Evolutionary conservation across 1,140 invertebrate genomes (phyloP), one percentile per base, ranked within the genome.

Genomic region (Panonychus citri): DNA sequence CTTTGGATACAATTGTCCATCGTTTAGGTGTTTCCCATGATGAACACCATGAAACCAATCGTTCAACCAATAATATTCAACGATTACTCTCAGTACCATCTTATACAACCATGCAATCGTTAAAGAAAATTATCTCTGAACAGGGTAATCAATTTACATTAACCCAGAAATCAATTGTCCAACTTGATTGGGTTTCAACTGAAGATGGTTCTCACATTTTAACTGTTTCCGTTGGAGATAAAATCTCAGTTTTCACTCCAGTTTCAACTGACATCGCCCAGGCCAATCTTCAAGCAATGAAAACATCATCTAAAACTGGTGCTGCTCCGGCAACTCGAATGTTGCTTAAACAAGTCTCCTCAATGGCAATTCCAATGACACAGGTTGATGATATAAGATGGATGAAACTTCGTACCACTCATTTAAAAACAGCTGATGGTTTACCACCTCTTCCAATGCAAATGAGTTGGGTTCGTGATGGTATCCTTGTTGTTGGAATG

Each of bases 161-260:
- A 1, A 85, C 83, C 0, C 73, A 74, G 61, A 74, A 74, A 62
- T 74, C 74, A 54, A 62, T 74, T 21, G 86, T 97, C 1, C 88
- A 94, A 66, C 69, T 99, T 30, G 94, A 97, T 71, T 99, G 94
- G 94, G 91, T 96, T 3, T 95, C 91, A 0, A 93, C 93, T 61
- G 93, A 98, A 67, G 93, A 99, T 70, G 94, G 94, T 3, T 90
- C 88, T 0, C 93, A 98, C 70, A 89, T 98, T 62, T 70, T 99
- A 8, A 97, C 94, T 0, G 88, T 97, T 0, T 90, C 83, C 0
- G 85, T 97, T 50, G 90, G 90, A 1, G 88, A 87, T 52, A 89
- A 94, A 68, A 60, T 70, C 26, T 63, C 65, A 24, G 55, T 66
- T 19, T 67, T 67, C 57, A 62, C 68, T 10, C 62, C 67, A 51